Percentiles rank a stretch among this genome's conserved stretches.
Conservation (phyloP, 2,888 invertebrate genomes). For the Abrostola tripartita region DNA sequence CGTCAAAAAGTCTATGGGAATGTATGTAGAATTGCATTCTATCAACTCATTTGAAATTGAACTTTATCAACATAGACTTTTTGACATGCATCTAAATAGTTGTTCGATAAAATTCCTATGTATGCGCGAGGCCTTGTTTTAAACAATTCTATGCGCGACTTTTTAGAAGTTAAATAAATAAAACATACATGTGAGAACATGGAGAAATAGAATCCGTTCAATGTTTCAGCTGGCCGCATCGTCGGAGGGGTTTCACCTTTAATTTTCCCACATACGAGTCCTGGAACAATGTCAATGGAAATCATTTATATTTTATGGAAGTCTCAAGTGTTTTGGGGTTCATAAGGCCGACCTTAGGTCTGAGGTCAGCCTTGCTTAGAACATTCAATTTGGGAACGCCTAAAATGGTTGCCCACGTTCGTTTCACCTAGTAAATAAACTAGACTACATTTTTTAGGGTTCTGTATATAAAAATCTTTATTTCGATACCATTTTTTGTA, state of each 20-base stretch:
- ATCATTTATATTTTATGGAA: constrained; percentile 5
- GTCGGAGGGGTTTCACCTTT: constrained; percentile 78
- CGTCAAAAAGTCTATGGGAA: too few species aligned
- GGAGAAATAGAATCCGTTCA: constrained; percentile 86
- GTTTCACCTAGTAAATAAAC: not conserved
- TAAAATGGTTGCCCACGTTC: constrained; percentile 2
- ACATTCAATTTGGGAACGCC: constrained; percentile 13
- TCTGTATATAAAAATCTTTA: not conserved
- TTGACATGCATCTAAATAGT: too few species aligned
- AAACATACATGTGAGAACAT: constrained; percentile 87
- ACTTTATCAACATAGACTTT: too few species aligned
- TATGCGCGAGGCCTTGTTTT: too few species aligned
- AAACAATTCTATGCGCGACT: too few species aligned
- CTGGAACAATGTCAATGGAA: constrained; percentile 59
- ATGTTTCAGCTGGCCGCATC: constrained; percentile 76
- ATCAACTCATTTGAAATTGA: too few species aligned
- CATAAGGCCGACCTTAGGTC: not conserved
- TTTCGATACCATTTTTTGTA: not conserved
- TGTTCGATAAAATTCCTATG: too few species aligned
- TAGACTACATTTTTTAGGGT: constrained; percentile 7
- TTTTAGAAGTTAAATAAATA: too few species aligned
- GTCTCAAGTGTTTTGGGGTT: constrained; percentile 1
- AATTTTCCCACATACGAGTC: constrained; percentile 78
- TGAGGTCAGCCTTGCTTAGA: not conserved
- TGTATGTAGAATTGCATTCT: too few species aligned